Percentiles rank a stretch among this genome's conserved stretches.
phyloP scores from a whole-genome alignment of 2,797 vertebrate species.

The Oreochromis grahami region DNA sequence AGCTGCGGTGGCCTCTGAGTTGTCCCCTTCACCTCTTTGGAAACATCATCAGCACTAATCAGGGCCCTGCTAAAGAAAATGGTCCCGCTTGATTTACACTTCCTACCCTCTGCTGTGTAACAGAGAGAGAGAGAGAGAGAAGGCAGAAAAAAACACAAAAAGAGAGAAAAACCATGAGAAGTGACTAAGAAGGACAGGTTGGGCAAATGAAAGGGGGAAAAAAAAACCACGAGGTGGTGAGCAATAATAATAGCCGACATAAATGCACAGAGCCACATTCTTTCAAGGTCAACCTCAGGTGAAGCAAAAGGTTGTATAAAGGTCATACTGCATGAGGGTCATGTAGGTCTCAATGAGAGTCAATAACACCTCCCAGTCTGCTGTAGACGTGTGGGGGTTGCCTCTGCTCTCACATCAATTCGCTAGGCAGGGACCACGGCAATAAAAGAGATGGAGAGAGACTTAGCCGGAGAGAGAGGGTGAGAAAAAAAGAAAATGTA shows the following conservation, averaged over 20 bases:
- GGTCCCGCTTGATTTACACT: slow-evolving; percentile 81
- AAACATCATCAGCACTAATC: slow-evolving; percentile 89
- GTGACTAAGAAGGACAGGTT: slow-evolving; percentile 8
- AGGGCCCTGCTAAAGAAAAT: slow-evolving; percentile 79
- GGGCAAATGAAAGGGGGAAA: neutral
- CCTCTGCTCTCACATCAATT: slow-evolving; percentile 82
- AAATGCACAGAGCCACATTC: slow-evolving; percentile 73
- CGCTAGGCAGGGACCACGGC: slow-evolving; percentile 78
- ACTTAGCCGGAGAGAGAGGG: slow-evolving; percentile 68
- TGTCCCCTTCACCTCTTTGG: slow-evolving; percentile 73
- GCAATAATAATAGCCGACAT: slow-evolving; percentile 50
- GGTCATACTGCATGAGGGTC: slow-evolving; percentile 88
- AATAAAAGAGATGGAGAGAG: slow-evolving; percentile 85
- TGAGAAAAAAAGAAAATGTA: slow-evolving; percentile 84
- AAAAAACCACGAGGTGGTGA: slow-evolving; percentile 15
- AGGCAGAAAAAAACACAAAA: neutral
- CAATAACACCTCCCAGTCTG: slow-evolving; percentile 89
- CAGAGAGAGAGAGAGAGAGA: neutral
- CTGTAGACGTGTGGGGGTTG: slow-evolving; percentile 85
- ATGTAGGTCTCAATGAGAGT: slow-evolving; percentile 87
- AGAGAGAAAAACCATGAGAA: slow-evolving; percentile 9
- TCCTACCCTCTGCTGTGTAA: slow-evolving; percentile 72
- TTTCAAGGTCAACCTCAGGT: slow-evolving; percentile 99
- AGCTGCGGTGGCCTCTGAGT: slow-evolving; percentile 83
- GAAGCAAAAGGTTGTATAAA: slow-evolving; percentile 80